Conservation (phyloP, 2,888 invertebrate genomes). For the Doris montereyensis region DNA sequence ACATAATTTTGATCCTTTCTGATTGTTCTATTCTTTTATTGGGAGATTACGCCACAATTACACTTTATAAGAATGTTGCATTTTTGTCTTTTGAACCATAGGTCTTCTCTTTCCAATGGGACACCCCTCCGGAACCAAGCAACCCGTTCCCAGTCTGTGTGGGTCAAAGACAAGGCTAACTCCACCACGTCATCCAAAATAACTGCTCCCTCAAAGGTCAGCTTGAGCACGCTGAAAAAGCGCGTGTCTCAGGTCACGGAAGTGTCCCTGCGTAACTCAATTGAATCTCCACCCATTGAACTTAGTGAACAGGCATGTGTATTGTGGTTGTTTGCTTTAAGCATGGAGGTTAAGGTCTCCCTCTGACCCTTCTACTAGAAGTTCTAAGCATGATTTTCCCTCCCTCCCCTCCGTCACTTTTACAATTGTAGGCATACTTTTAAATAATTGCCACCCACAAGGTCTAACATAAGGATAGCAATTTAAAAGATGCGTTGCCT, state of each 20-base stretch:
- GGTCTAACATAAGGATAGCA: too few relatives aligned
- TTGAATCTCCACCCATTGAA: constrained; percentile 60
- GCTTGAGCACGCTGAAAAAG: constrained; percentile 46
- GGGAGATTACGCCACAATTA: too few relatives aligned
- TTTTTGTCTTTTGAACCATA: constrained; percentile 35
- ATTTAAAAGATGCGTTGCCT: too few relatives aligned
- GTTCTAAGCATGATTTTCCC: too few relatives aligned
- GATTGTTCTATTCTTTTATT: too few relatives aligned
- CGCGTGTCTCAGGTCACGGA: constrained; percentile 58
- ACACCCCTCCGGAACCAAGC: constrained; percentile 43
- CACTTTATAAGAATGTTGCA: too few relatives aligned
- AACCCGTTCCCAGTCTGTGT: constrained; percentile 55
- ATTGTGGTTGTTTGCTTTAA: constrained; percentile 45
- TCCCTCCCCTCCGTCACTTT: too few relatives aligned
- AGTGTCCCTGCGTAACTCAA: constrained; percentile 56
- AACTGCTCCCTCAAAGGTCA: constrained; percentile 37
- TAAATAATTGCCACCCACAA: too few relatives aligned
- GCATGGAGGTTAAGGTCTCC: not conserved
- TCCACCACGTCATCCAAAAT: constrained; percentile 41
- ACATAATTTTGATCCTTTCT: too few relatives aligned
- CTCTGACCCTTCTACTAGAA: too few relatives aligned
- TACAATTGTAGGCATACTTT: too few relatives aligned
- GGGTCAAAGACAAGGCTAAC: constrained; percentile 55
- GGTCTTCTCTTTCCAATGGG: constrained; percentile 41
- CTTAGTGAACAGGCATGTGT: constrained; percentile 83